Evolutionary conservation across 1,140 invertebrate genomes (phyloP).

Genomic region (Dendroctonus valens): DNA sequence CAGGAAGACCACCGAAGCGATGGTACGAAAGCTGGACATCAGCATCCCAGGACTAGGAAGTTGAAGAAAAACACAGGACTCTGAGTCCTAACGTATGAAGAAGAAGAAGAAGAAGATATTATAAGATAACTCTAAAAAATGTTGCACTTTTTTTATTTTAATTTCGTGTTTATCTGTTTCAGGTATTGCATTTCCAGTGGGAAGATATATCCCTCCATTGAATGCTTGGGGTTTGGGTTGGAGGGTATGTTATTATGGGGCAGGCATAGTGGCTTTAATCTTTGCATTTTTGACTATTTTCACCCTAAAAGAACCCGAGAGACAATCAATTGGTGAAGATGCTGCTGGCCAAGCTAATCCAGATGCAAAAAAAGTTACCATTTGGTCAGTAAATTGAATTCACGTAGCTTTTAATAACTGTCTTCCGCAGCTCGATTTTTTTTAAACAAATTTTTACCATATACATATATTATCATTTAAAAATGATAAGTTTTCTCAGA

Average conservation of each 20-base stretch:
- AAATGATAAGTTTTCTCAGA: neutral
- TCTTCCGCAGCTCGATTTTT: neutral
- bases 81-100: too few species aligned
- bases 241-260: conserved; percentile 82
- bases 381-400: conserved; percentile 54
- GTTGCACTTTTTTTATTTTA: too few species aligned
- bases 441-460: neutral
- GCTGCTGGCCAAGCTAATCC: conserved; percentile 37
- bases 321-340: conserved; percentile 70
- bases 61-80: too few species aligned
- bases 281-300: conserved; percentile 71
- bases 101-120: too few species aligned
- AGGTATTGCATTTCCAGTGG: conserved; percentile 81
- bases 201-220: conserved; percentile 77
- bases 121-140: too few species aligned
- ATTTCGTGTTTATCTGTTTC: conserved; percentile 7
- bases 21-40: too few species aligned
- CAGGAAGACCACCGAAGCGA: too few species aligned
- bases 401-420: neutral
- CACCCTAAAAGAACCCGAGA: conserved; percentile 75
- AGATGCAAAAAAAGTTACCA: conserved; percentile 54
- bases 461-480: neutral
- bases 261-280: conserved; percentile 77
- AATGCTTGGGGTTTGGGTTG: conserved; percentile 83
- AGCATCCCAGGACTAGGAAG: too few species aligned